Base-by-base conservation (phyloP, 2,888 invertebrate genomes). In the Eristalinus sepulchralis region DNA sequence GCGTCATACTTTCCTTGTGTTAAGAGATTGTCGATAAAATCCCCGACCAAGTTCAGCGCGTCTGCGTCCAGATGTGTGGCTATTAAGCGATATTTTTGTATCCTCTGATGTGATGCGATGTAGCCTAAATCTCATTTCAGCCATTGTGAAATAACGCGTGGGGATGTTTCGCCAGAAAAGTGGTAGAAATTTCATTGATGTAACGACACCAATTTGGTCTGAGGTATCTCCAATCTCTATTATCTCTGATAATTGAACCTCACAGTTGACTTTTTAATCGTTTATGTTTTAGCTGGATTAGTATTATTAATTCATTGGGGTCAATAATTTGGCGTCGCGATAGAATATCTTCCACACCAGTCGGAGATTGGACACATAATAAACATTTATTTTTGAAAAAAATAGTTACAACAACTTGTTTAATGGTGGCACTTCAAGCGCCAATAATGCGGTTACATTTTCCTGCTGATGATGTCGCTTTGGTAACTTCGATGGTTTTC, bases 101-200 rank as follows among this genome's bases (percentile, higher is more conserved):
- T 63, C 62, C n/a, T 63, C 62, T 20, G 62, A 33, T 31, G 17
- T n/a, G 11, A 17, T 34, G 13, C 63, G 63, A 63, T 63, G 63
- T 20, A 63, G 33, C 10, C 34, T 9, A 11, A 63, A 63, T 17
- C 63, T 34, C 34, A 36, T 22, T 63, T 36, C 20, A 63, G 20
- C 34, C 63, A 63, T 36, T 20, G 36, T 63, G 17, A 63, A 63
- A 63, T 63, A 36, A 8, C 63, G 63, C 34, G 10, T 34, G n/a
- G 63, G 20, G 22, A 36, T 63, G 17, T 36, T 63, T 60, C 60
- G 2, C 27, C 33, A 60, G 31, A 60, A 33, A 17, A 31, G 60
- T 60, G 31, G 13, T 60, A 34, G 63, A 4, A 63, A 22, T 63
- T 63, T 63, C 13, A 63, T 33, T 9, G 36, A 63, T 63, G 36